Evolutionary conservation across 2,888 invertebrate species (phyloP), one percentile per base, ranked within the genome.

Genomic region (Anorthoa munda): DNA sequence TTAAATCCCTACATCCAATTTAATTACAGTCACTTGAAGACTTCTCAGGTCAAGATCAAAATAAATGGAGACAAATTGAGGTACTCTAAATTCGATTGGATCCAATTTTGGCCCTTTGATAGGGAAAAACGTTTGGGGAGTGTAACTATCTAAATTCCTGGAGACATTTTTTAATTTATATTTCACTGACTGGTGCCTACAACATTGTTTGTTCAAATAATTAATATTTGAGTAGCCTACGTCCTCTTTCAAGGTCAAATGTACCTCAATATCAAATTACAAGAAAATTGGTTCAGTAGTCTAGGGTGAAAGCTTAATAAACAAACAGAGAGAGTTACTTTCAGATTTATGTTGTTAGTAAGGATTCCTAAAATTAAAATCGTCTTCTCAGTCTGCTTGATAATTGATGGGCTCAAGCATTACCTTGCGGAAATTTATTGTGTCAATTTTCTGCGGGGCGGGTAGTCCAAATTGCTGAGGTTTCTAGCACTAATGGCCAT

Each of bases 51-150:
- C 86, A 86, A 85, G 85, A 85, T 83, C 81, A 81, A 79, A 85
- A 86, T 78, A 86, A 86, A 86, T 86, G 85, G 83, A 86, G 85
- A 86, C 77, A 81, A 86, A 86, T 86, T 86, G 85, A 79, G 81
- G 83, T 86, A 83, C 77, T 83, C 69, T 72, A 71, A 85, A 83
- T 86, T 85, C 83, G 80, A 86, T 86, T 81, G 79, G 73, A 83
- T 86, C 83, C 81, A 83, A 86, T 86, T 79, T 79, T 65, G 73
- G 66, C 39, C 70, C 78, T 75, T 79, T 83, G 75, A 81, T 74
- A 73, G 69, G 73, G 75, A 72, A 79, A 86, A 82, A 77, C 75
- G 83, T 71, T 77, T 59, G 51, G 69, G 72, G 56, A 66, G 67
- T 80, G 73, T 74, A 69, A 76, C 72, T 78, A 78, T 72, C 68